Conservation (phyloP, 2,797 vertebrate genomes). For the Sebastes umbrosus region DNA sequence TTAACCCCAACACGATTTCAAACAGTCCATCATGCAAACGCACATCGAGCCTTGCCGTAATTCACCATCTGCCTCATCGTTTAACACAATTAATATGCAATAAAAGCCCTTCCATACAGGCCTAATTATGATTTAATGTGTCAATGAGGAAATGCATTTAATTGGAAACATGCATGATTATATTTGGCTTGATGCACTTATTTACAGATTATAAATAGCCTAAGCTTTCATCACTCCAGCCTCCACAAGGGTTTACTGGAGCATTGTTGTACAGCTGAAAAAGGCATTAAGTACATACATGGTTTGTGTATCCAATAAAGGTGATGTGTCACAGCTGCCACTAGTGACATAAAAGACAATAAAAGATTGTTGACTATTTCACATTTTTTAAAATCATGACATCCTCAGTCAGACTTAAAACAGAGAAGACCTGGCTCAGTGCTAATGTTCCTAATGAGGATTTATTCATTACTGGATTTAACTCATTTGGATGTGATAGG, state of each 20-base stretch:
- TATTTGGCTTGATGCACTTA: not conserved
- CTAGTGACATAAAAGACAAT: not conserved
- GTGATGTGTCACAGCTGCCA: not conserved
- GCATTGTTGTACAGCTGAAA: not conserved
- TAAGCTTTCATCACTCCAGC: conserved; percentile 2
- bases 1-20: conserved; percentile 8
- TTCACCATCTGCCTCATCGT: conserved; percentile 25
- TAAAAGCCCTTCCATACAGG: not conserved
- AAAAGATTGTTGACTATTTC: not conserved
- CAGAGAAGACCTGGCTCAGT: not conserved
- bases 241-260: not conserved
- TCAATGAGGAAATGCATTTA: conserved; percentile 1
- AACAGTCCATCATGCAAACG: conserved; percentile 6
- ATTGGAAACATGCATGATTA: not conserved
- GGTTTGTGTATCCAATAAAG: not conserved
- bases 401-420: not conserved
- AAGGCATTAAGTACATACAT: not conserved
- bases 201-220: not conserved
- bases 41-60: not conserved
- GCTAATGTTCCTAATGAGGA: not conserved
- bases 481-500: not conserved
- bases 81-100: conserved; percentile 26
- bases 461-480: not conserved
- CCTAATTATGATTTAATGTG: not conserved
- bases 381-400: not conserved